Evolutionary conservation across 2,113 vertebrate genomes (phyloP).

Genomic region (Choloepus hoffmanni): DNA sequence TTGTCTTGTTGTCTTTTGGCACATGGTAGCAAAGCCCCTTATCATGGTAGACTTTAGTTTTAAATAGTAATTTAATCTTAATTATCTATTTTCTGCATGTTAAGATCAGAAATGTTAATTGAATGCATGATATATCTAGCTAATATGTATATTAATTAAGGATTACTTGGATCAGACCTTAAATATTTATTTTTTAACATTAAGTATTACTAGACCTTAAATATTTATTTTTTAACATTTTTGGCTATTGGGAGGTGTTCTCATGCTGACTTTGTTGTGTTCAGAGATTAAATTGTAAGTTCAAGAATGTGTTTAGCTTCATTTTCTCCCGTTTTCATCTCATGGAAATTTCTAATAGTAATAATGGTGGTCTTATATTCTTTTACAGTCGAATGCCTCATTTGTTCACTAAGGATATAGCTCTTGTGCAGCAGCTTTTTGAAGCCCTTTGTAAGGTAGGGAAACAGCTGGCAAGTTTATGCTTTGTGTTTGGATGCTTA

Average conservation of each 20-base stretch:
- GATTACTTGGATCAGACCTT: slow-evolving; percentile 18
- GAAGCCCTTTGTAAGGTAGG: slow-evolving; percentile 98
- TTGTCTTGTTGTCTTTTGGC: neutral
- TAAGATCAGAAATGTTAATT: slow-evolving; percentile 78
- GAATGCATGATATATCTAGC: slow-evolving; percentile 64
- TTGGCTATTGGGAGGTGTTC: neutral
- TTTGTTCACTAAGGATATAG: slow-evolving; percentile 98
- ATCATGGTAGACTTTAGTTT: neutral
- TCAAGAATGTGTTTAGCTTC: slow-evolving; percentile 13
- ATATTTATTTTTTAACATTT: slow-evolving; percentile 31
- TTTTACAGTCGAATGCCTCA: slow-evolving; percentile 96
- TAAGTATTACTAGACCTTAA: neutral
- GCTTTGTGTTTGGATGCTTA: slow-evolving; percentile 47
- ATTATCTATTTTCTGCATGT: neutral
- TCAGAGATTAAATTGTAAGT: slow-evolving; percentile 29
- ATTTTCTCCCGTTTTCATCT: slow-evolving; percentile 2
- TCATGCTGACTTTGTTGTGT: neutral
- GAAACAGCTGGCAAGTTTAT: neutral
- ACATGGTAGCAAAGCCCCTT: neutral
- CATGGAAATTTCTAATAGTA: neutral
- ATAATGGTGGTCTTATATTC: slow-evolving; percentile 46
- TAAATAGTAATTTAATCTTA: slow-evolving; percentile 47
- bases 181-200: neutral
- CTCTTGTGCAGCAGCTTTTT: slow-evolving; percentile 98
- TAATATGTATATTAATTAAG: slow-evolving; percentile 4